A percentile compares a stretch with the other conserved stretches of the same genome.
Evolutionary conservation across 2,888 invertebrate genomes (phyloP).

Genomic region (Therioaphis trifolii): DNA sequence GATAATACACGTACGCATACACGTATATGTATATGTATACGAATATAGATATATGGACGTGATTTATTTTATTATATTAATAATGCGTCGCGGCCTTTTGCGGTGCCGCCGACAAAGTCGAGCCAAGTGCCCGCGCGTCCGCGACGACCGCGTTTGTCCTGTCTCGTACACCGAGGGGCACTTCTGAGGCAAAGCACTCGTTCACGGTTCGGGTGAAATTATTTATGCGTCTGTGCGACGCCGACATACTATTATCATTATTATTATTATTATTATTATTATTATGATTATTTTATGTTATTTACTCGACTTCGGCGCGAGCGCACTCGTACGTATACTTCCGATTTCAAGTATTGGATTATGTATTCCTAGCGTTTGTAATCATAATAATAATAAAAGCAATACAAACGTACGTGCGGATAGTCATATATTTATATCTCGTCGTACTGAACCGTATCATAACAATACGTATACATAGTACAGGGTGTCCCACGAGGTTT

Average conservation of each 20-base stretch:
- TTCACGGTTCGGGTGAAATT: slow-evolving; percentile 32
- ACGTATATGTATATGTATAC: too few relatives aligned
- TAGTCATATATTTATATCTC: too few relatives aligned
- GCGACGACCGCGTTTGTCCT: slow-evolving; percentile 7
- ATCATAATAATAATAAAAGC: too few relatives aligned
- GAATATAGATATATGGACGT: too few relatives aligned
- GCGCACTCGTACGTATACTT: neutral
- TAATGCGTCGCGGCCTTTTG: slow-evolving; percentile 14
- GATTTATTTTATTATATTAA: too few relatives aligned
- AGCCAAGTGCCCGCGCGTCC: slow-evolving; percentile 11
- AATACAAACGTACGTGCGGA: too few relatives aligned
- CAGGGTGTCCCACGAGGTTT: too few relatives aligned
- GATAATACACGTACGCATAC: neutral
- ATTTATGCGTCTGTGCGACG: slow-evolving; percentile 20
- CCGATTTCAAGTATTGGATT: slow-evolving; percentile 3
- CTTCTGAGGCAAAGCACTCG: slow-evolving; percentile 27
- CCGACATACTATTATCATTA: too few relatives aligned
- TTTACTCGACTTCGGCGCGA: neutral
- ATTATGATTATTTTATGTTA: too few relatives aligned
- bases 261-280: slow-evolving; percentile 25
- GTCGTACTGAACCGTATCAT: too few relatives aligned
- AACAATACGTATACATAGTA: too few relatives aligned
- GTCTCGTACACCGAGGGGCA: slow-evolving; percentile 11
- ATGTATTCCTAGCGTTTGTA: neutral
- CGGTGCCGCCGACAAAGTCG: slow-evolving; percentile 15